phyloP scores from a whole-genome alignment of 2,888 invertebrate genomes.

The Tuta absoluta region DNA sequence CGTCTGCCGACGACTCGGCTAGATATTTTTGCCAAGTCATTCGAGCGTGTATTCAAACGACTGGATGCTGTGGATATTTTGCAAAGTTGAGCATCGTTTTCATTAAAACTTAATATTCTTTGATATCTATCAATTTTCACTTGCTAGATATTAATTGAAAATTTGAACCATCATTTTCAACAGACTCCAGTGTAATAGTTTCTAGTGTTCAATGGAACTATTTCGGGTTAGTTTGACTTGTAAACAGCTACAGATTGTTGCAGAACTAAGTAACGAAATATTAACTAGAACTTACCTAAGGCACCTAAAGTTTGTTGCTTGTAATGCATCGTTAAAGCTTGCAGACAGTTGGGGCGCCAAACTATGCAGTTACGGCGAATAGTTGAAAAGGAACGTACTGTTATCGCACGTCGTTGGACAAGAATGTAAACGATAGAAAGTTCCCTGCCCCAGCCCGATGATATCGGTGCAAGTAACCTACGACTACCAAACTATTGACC shows the following conservation, averaged over 20 bases:
- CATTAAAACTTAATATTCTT: conserved; percentile 10
- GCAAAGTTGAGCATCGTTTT: conserved; percentile 3
- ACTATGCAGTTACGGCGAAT: conserved; percentile 62
- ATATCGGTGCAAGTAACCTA: conserved; percentile 67
- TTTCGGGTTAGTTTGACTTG: conserved; percentile 14
- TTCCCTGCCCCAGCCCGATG: conserved; percentile 51
- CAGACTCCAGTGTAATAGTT: no score
- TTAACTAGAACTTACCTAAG: conserved; percentile 21
- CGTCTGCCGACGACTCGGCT: conserved; percentile 47
- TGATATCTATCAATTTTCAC: not conserved
- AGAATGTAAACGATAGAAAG: conserved; percentile 70
- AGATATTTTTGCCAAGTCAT: conserved; percentile 54
- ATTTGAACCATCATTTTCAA: not conserved
- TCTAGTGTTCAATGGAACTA: conserved; percentile 4
- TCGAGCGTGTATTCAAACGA: conserved; percentile 53
- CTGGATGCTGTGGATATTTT: conserved; percentile 2
- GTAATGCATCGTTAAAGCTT: conserved; percentile 24
- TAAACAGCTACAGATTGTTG: conserved; percentile 18
- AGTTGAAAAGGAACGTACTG: conserved; percentile 68
- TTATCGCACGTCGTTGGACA: conserved; percentile 67
- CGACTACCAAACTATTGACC: conserved; percentile 74
- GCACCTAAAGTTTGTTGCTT: conserved; percentile 20
- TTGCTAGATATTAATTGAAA: not conserved
- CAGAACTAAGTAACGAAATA: conserved; percentile 12
- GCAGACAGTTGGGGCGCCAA: conserved; percentile 32